Percentiles rank a stretch among this genome's conserved stretches.
Evolutionary conservation across 1,140 invertebrate genomes (phyloP).

Genomic region (Drosophila busckii): DNA sequence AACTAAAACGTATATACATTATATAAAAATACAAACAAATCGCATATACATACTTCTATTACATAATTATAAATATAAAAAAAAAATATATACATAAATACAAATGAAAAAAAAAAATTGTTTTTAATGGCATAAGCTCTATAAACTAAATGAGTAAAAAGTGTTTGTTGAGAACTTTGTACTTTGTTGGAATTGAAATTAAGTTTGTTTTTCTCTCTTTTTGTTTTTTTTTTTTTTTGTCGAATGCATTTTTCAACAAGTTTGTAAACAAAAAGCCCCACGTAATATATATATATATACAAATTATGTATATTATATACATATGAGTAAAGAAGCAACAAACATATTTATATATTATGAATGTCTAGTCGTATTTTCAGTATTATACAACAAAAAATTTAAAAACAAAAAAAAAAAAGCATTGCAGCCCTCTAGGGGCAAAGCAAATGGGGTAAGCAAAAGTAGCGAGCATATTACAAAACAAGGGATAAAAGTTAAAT

Average conservation of each 20-base stretch:
- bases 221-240: conserved; percentile 19
- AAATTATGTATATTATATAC: conserved; percentile 61
- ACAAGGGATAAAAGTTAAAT: conserved; percentile 23
- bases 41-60: conserved; percentile 34
- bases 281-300: too few species aligned
- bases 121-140: conserved; percentile 32
- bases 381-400: conserved; percentile 58
- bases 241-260: conserved; percentile 38
- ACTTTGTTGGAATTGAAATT: conserved; percentile 35
- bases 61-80: conserved; percentile 13
- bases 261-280: conserved; percentile 1
- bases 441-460: too few species aligned
- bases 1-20: conserved; percentile 22
- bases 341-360: conserved; percentile 76
- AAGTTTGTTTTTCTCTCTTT: conserved; percentile 1
- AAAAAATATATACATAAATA: conserved; percentile 1
- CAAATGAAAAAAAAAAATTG: conserved; percentile 17
- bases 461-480: conserved; percentile 68
- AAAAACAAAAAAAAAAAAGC: conserved; percentile 31
- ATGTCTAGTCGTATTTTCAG: conserved; percentile 79
- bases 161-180: conserved; percentile 6
- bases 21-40: conserved; percentile 4
- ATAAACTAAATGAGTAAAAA: conserved; percentile 1
- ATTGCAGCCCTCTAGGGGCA: too few species aligned
- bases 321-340: conserved; percentile 34